These are phyloP conservation scores for Pheosia tremula DNA, from an alignment of 2,888 invertebrate species.

Conservation along the genomic window DNA sequence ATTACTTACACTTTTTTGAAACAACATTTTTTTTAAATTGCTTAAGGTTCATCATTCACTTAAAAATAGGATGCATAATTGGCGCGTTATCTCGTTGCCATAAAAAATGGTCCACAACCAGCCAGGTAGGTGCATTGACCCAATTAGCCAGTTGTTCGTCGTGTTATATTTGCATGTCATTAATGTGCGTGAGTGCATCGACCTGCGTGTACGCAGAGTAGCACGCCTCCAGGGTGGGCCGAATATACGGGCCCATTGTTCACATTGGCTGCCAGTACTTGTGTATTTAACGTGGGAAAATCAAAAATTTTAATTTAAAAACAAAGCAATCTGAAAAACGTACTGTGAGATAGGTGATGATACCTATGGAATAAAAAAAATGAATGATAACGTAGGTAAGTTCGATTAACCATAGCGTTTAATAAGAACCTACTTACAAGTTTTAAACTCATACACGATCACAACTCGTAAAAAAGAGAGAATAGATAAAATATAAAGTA, in stretches of 20 bases:
- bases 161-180: conserved; percentile 50
- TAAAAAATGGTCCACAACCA: not conserved
- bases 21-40: no score
- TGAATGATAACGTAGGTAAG: no score
- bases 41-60: no score
- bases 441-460: no score
- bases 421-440: no score
- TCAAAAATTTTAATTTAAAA: conserved; percentile 3
- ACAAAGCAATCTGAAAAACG: not conserved
- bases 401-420: no score
- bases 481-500: no score
- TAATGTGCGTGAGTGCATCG: conserved; percentile 54
- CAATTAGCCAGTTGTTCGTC: conserved; percentile 15
- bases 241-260: conserved; percentile 78
- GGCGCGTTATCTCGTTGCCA: not conserved
- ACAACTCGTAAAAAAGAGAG: no score
- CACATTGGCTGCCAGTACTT: conserved; percentile 45
- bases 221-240: conserved; percentile 68
- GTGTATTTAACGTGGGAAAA: conserved; percentile 67
- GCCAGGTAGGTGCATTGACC: conserved; percentile 7
- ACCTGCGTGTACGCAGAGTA: conserved; percentile 47
- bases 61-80: no score
- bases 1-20: no score
- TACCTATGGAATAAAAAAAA: no score
- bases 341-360: no score